These are phyloP conservation scores for Geococcyx californianus DNA, from an alignment of 2,113 vertebrate species.

Conservation along the genomic window DNA sequence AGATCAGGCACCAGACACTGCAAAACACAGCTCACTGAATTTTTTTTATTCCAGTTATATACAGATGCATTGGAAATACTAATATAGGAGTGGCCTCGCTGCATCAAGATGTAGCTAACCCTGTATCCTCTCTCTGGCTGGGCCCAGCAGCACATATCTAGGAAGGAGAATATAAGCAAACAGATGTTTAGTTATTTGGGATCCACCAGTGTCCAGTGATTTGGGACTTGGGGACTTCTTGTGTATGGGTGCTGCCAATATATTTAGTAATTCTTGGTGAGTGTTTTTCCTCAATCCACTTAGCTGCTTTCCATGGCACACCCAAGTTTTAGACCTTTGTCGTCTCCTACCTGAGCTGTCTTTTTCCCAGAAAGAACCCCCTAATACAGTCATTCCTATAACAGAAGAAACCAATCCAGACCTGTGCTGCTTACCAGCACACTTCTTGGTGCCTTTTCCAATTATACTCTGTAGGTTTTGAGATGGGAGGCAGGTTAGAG, in stretches of 20 bases:
- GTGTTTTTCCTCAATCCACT: not conserved
- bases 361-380: not conserved
- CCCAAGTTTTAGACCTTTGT: not conserved
- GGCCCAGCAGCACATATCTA: not conserved
- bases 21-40: not conserved
- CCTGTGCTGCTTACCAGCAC: not conserved
- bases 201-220: not conserved
- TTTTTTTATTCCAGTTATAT: not conserved
- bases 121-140: not conserved
- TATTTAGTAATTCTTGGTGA: not conserved
- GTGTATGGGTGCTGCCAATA: fast-evolving
- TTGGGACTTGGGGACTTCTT: fast-evolving
- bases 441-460: not conserved
- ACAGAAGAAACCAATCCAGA: not conserved
- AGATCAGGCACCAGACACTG: not conserved
- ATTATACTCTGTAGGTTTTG: not conserved
- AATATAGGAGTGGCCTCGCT: not conserved
- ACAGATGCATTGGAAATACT: not conserved
- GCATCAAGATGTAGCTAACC: not conserved
- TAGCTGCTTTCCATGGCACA: not conserved
- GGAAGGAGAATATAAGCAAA: not conserved
- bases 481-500: not conserved
- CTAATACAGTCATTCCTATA: not conserved
- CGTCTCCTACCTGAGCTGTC: not conserved
- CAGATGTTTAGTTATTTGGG: not conserved